A percentile compares a stretch with the other conserved stretches of the same genome.
Conservation (phyloP, 2,888 invertebrate genomes). For the Apantesis nais region DNA sequence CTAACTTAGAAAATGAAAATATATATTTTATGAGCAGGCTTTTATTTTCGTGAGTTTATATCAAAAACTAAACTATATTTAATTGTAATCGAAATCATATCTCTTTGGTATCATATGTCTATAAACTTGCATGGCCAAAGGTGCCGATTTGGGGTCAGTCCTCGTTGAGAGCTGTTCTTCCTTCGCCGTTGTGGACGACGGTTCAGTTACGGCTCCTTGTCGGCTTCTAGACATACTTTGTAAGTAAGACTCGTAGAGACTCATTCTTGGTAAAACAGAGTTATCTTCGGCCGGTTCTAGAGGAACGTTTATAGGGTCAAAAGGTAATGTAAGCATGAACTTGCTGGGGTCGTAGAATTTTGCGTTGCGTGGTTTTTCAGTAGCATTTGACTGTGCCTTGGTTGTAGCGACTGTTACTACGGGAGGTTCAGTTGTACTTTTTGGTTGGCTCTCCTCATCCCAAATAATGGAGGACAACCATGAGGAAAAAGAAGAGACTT, state of each 20-base stretch:
- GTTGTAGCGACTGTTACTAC: slow-evolving; percentile 12
- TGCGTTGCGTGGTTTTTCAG: slow-evolving; percentile 41
- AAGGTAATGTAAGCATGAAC: slow-evolving; percentile 72
- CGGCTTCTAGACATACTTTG: slow-evolving; percentile 50
- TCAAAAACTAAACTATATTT: slow-evolving; percentile 19
- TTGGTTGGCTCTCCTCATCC: slow-evolving; percentile 72
- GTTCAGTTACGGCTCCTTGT: slow-evolving; percentile 56
- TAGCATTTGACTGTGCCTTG: slow-evolving; percentile 42
- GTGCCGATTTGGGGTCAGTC: background rate
- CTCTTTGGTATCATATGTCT: slow-evolving; percentile 46
- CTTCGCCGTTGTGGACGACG: slow-evolving; percentile 48
- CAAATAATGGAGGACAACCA: slow-evolving; percentile 78
- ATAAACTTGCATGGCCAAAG: slow-evolving; percentile 24
- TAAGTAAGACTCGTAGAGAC: slow-evolving; percentile 77
- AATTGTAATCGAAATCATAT: slow-evolving; percentile 59
- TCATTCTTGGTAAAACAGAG: slow-evolving; percentile 74
- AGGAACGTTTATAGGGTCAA: slow-evolving; percentile 74
- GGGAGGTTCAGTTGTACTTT: slow-evolving; percentile 22
- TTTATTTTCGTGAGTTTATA: slow-evolving; percentile 24
- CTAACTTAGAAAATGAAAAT: background rate
- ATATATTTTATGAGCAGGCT: background rate
- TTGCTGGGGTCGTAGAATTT: slow-evolving; percentile 61
- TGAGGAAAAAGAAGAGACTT: slow-evolving; percentile 64
- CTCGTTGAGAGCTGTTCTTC: background rate
- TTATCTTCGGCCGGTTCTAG: slow-evolving; percentile 75